Conservation (phyloP, 2,888 invertebrate species). For the Aspidiotus destructor region DNA sequence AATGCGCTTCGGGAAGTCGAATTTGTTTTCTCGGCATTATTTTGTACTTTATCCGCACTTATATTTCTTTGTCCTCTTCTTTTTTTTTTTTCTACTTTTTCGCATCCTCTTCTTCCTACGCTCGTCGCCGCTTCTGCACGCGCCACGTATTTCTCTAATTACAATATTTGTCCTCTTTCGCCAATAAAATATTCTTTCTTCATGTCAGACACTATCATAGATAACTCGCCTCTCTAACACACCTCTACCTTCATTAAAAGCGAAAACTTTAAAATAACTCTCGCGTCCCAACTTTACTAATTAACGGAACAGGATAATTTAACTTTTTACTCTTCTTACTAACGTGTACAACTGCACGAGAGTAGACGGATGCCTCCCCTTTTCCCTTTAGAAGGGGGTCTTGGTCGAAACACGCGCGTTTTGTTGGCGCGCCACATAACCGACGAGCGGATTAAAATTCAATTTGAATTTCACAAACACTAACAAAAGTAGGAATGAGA, state of each 20-base stretch:
- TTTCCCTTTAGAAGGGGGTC: too few relatives aligned
- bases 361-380: too few relatives aligned
- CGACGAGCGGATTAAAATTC: conserved; percentile 11
- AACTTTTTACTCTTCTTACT: conserved; percentile 29
- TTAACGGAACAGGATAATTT: conserved; percentile 30
- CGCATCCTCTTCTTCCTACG: neutral
- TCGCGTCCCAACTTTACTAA: conserved; percentile 28
- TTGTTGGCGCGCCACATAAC: neutral
- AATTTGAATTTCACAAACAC: neutral
- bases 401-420: too few relatives aligned
- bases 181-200: conserved; percentile 31
- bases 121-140: conserved; percentile 1
- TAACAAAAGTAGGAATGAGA: conserved; percentile 2
- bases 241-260: conserved; percentile 26
- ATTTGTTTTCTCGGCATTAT: too few relatives aligned
- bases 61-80: conserved; percentile 7
- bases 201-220: conserved; percentile 16
- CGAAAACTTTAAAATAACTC: conserved; percentile 30
- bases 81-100: neutral
- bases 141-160: conserved; percentile 14
- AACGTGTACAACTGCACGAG: neutral
- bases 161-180: conserved; percentile 26
- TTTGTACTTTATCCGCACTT: too few relatives aligned
- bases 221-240: conserved; percentile 1
- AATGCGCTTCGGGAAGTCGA: conserved; percentile 17